Evolutionary conservation across 2,797 vertebrate genomes (phyloP), one percentile per base, ranked within the genome.

Genomic region (Silurus aristotelis): DNA sequence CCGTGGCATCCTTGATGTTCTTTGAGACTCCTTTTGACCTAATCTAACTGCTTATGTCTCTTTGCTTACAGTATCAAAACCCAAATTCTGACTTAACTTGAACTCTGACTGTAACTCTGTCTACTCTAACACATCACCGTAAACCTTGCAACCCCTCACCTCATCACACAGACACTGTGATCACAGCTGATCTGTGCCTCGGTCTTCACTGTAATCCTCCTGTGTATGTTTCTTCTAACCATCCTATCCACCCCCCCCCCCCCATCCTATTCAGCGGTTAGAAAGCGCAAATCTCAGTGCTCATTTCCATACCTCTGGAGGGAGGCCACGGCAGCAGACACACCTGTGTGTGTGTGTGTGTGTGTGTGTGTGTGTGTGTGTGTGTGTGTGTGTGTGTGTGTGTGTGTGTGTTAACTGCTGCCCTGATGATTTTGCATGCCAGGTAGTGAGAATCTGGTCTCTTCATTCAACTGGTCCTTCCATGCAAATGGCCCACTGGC

Each of bases 351-450:
- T 91, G 90, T 89, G 90, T 84, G 85, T 85, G 79, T 92, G 43
- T 15, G 13, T 64, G 56, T 70, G 67, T 68, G 66, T 61, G 55
- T 91, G 91, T 88, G 90, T 87, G 25, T 91, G 91, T 88, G 90
- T 87, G 82, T 91, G 90, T 78, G 22, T 76, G 80, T 90, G 90
- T 89, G 85, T 92, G 87, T 90, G 90, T 87, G 87, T 85, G 83
- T 92, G 91, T 83, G 68, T 89, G 86, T 89, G 90, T 93, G 94
- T 94, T 94, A 95, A 96, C 94, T 94, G 94, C 94, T 93, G 92
- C 90, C 87, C 93, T 92, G 78, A 92, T 87, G 86, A 91, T 94
- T 96, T 95, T 96, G 94, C 95, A 96, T 95, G 94, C 89, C 92
- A 94, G 94, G 90, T 91, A 94, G 91, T 94, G 93, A 94, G 89